Evolutionary conservation across 2,888 invertebrate genomes (phyloP).

Genomic region (Coenonympha arcania): DNA sequence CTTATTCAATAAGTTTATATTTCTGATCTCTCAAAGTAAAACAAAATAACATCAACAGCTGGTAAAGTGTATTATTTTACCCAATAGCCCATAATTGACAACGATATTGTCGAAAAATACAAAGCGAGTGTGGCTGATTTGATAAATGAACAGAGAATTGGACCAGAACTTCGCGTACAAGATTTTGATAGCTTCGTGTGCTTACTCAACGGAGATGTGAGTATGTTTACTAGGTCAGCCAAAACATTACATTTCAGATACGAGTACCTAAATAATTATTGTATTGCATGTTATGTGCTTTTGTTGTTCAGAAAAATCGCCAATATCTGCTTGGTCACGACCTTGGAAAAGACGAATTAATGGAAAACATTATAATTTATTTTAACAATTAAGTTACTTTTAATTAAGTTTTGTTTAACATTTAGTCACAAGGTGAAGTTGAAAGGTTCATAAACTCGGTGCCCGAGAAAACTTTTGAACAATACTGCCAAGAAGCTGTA

Average conservation of each 20-base stretch:
- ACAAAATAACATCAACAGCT: too few relatives aligned
- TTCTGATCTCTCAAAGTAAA: too few relatives aligned
- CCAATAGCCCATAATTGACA: conserved; percentile 83
- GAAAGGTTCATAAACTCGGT: conserved; percentile 78
- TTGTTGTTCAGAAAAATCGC: too few relatives aligned
- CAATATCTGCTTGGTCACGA: too few relatives aligned
- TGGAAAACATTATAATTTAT: too few relatives aligned
- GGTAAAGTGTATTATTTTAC: conserved; percentile 21
- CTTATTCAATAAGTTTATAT: too few relatives aligned
- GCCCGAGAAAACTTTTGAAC: conserved; percentile 76
- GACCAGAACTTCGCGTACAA: conserved; percentile 80
- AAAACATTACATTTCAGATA: not conserved
- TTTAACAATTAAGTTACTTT: too few relatives aligned
- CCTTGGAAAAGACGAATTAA: too few relatives aligned
- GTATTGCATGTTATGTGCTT: not conserved
- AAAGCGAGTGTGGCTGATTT: conserved; percentile 76
- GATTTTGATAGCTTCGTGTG: conserved; percentile 87
- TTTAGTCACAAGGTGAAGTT: conserved; percentile 76
- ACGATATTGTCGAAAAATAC: conserved; percentile 78
- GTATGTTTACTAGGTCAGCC: conserved; percentile 18
- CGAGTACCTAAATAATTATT: not conserved
- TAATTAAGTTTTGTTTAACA: conserved; percentile 9
- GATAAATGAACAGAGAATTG: conserved; percentile 81
- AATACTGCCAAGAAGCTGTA: conserved; percentile 75
- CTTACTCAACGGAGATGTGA: conserved; percentile 81